These are phyloP conservation scores for Eolophus roseicapilla DNA, from an alignment of 2,113 vertebrate genomes.

Conservation along the genomic window DNA sequence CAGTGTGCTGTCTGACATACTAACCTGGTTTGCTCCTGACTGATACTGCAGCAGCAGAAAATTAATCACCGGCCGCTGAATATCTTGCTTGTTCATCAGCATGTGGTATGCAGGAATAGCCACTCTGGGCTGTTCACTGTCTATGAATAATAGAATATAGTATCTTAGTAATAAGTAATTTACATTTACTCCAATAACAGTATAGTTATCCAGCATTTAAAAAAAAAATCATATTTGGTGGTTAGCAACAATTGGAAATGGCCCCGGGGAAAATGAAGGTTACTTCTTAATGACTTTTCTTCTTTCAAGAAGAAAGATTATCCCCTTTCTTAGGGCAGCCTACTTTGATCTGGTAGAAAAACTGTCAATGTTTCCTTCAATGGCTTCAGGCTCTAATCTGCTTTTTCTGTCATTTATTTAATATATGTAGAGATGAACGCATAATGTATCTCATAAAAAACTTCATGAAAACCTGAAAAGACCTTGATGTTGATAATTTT, in stretches of 20 bases:
- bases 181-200: not conserved
- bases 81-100: not conserved
- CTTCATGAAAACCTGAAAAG: not conserved
- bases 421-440: not conserved
- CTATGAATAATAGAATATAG: not conserved
- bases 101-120: not conserved
- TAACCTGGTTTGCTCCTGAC: not conserved
- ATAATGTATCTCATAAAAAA: not conserved
- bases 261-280: not conserved
- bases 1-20: not conserved
- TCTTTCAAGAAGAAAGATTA: not conserved
- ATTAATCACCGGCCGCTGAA: not conserved
- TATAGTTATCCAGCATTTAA: not conserved
- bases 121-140: not conserved
- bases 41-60: not conserved
- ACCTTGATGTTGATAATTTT: not conserved
- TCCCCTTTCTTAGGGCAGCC: not conserved
- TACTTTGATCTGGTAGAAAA: not conserved
- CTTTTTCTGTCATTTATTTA: not conserved
- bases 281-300: not conserved
- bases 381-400: not conserved
- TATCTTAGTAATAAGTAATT: not conserved
- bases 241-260: not conserved
- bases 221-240: not conserved
- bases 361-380: not conserved